A percentile compares a stretch with the other conserved stretches of the same genome.
phyloP scores from a whole-genome alignment of 2,113 vertebrate genomes.

The Hylia prasina region DNA sequence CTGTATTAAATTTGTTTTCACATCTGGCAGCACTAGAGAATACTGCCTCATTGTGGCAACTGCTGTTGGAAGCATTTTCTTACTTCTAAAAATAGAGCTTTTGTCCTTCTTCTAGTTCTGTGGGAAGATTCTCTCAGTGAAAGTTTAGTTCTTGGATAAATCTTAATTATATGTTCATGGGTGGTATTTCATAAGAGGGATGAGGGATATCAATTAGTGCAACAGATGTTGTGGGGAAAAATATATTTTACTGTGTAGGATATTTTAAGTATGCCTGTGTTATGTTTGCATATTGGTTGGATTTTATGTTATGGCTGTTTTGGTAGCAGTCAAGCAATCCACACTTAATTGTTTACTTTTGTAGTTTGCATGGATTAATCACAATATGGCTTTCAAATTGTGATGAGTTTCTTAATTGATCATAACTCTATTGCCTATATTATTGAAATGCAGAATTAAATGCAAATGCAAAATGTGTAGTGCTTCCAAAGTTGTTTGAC shows the following conservation, averaged over 20 bases:
- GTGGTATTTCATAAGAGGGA: not conserved
- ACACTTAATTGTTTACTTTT: not conserved
- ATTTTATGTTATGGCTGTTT: not conserved
- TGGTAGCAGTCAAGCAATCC: not conserved
- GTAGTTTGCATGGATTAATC: not conserved
- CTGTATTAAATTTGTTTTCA: conserved; percentile 4
- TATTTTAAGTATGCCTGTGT: not conserved
- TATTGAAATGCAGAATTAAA: not conserved
- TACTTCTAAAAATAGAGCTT: not conserved
- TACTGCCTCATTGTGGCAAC: not conserved
- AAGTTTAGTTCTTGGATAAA: not conserved
- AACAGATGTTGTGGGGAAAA: not conserved
- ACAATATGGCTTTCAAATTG: not conserved
- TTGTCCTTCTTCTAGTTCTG: not conserved
- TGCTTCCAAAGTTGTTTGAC: not conserved
- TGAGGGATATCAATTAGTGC: not conserved
- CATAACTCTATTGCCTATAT: not conserved
- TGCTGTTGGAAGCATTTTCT: not conserved
- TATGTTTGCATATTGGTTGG: not conserved
- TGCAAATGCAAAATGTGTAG: not conserved
- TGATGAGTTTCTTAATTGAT: not conserved
- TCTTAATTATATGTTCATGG: not conserved
- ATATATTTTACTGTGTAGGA: not conserved
- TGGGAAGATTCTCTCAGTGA: not conserved
- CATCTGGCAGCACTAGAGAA: conserved; percentile 3